A percentile compares a stretch with the other conserved stretches of the same genome.
Evolutionary conservation across 2,113 vertebrate genomes (phyloP).

Genomic region (Poecile atricapillus): DNA sequence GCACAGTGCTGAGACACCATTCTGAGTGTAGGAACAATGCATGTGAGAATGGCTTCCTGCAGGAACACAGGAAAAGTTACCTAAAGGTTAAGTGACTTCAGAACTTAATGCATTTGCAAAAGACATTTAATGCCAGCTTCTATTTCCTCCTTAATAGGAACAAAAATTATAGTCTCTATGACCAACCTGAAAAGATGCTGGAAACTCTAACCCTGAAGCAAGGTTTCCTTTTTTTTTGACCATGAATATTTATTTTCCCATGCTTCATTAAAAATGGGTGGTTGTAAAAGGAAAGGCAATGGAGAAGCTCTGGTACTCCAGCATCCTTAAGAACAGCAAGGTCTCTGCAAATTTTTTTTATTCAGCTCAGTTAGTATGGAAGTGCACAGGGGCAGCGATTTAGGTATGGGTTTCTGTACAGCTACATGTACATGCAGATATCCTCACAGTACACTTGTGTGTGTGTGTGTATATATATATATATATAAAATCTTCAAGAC

Average conservation of each 20-base stretch:
- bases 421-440: not conserved
- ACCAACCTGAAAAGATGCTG: not conserved
- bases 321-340: slow-evolving; percentile 31
- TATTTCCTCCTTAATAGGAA: not conserved
- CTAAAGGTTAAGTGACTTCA: not conserved
- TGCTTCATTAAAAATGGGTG: not conserved
- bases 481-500: slow-evolving; percentile 55
- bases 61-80: not conserved
- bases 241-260: not conserved
- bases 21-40: not conserved
- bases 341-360: slow-evolving; percentile 13
- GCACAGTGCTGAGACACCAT: not conserved
- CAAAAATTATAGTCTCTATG: not conserved
- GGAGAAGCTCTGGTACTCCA: not conserved
- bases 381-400: not conserved
- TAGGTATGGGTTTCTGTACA: not conserved
- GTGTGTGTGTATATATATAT: not conserved
- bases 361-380: not conserved
- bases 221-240: not conserved
- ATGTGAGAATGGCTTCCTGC: not conserved
- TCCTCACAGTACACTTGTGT: not conserved
- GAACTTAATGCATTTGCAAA: not conserved
- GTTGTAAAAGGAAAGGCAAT: not conserved
- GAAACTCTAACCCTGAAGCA: not conserved
- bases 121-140: not conserved